These are phyloP conservation scores for Watsonalla binaria DNA, from an alignment of 2,888 invertebrate species.

Conservation along the genomic window DNA sequence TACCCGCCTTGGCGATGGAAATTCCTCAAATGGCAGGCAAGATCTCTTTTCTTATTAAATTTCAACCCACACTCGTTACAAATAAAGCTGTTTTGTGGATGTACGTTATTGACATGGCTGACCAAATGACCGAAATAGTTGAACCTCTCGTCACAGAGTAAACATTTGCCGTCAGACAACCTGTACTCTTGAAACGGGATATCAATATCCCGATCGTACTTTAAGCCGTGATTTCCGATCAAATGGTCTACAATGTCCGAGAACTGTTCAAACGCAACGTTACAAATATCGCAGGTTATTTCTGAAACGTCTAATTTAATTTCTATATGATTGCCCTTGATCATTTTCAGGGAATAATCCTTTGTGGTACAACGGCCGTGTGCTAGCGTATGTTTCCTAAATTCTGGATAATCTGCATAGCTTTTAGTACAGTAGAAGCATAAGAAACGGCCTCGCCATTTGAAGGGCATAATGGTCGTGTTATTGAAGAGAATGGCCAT, in stretches of 20 bases:
- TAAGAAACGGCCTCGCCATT: conserved; percentile 59
- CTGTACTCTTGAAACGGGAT: conserved; percentile 53
- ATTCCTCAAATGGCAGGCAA: conserved; percentile 46
- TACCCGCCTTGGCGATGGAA: conserved; percentile 50
- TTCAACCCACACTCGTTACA: conserved; percentile 55
- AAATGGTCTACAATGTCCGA: conserved; percentile 57
- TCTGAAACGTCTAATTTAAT: conserved; percentile 63
- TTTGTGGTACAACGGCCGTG: conserved; percentile 50
- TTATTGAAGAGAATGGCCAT: conserved; percentile 64
- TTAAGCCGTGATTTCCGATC: conserved; percentile 47
- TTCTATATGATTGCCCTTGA: conserved; percentile 50
- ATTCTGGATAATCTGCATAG: conserved; percentile 44
- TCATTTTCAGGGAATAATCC: conserved; percentile 44
- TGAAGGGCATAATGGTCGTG: conserved; percentile 62
- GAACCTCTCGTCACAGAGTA: conserved; percentile 49
- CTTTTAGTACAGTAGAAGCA: conserved; percentile 63
- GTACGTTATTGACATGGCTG: conserved; percentile 48
- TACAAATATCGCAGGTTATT: conserved; percentile 54
- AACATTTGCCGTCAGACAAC: conserved; percentile 46
- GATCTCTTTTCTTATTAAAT: conserved; percentile 52
- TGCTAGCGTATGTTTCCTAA: conserved; percentile 55
- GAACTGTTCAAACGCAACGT: conserved; percentile 39
- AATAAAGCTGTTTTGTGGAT: conserved; percentile 48
- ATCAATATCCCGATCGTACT: conserved; percentile 49
- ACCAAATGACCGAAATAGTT: conserved; percentile 50